These are phyloP conservation scores for Lithophane leautieri DNA, from an alignment of 2,888 invertebrate genomes.

Conservation along the genomic window DNA sequence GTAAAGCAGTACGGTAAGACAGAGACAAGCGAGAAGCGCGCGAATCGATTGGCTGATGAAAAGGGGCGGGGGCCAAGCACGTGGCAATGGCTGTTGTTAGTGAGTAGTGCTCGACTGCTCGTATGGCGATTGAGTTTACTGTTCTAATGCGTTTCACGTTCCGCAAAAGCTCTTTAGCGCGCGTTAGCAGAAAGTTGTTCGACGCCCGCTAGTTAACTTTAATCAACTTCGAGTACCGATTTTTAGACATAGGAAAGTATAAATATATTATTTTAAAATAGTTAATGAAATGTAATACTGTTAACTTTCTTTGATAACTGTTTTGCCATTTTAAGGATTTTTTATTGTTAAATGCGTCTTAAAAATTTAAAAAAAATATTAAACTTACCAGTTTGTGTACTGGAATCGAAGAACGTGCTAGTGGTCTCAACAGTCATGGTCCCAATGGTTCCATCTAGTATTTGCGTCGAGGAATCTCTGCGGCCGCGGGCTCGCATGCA, in stretches of 20 bases:
- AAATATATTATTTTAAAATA: neutral
- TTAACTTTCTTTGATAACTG: neutral
- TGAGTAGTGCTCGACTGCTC: constrained; percentile 73
- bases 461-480: constrained; percentile 96
- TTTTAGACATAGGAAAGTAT: constrained; percentile 27
- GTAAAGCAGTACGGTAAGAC: constrained; percentile 83
- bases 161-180: constrained; percentile 72
- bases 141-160: constrained; percentile 77
- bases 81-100: constrained; percentile 82
- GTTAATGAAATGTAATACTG: neutral
- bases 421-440: constrained; percentile 98
- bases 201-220: constrained; percentile 52
- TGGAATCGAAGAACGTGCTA: constrained; percentile 97
- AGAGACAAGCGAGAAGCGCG: constrained; percentile 79
- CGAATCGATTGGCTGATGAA: constrained; percentile 87
- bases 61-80: constrained; percentile 88
- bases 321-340: neutral
- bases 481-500: constrained; percentile 93
- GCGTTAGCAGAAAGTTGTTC: constrained; percentile 73
- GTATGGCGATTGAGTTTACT: constrained; percentile 76
- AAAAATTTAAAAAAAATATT: neutral
- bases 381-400: constrained; percentile 97
- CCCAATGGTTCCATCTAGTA: constrained; percentile 97
- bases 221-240: constrained; percentile 50
- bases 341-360: neutral